A percentile compares a stretch with the other conserved stretches of the same genome.
These are phyloP conservation scores for Caenorhabditis sulstoni DNA, from an alignment of 2,888 invertebrate species.

Conservation along the genomic window DNA sequence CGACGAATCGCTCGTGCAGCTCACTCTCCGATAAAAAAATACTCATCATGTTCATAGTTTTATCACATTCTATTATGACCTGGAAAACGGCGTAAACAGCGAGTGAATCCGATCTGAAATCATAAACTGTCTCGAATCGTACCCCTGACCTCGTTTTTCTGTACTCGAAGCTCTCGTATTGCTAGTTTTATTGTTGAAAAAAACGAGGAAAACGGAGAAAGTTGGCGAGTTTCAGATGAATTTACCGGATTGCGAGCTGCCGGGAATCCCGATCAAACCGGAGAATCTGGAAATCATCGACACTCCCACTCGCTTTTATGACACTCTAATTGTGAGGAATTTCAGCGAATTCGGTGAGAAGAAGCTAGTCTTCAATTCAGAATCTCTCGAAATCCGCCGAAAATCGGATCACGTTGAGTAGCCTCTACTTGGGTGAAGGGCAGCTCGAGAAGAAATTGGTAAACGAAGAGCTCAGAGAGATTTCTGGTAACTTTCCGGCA, in stretches of 20 bases:
- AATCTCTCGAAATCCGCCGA: constrained; percentile 75
- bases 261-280: constrained; percentile 63
- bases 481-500: background rate
- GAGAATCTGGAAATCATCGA: constrained; percentile 61
- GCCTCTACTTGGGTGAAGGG: constrained; percentile 94
- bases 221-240: constrained; percentile 43
- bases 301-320: constrained; percentile 66
- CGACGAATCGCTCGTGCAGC: constrained; percentile 29
- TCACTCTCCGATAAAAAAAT: constrained; percentile 30
- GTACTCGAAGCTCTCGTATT: too few relatives aligned
- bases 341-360: too few relatives aligned
- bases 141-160: background rate
- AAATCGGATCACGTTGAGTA: constrained; percentile 85
- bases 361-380: background rate
- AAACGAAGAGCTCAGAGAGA: constrained; percentile 61
- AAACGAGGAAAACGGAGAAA: background rate
- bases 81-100: background rate
- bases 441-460: constrained; percentile 88
- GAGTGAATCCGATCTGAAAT: background rate
- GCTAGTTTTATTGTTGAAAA: too few relatives aligned
- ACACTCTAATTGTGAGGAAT: constrained; percentile 60
- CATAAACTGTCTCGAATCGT: background rate
- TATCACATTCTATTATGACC: background rate
- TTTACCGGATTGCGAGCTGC: constrained; percentile 31
- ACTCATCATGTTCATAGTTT: background rate